phyloP scores from a whole-genome alignment of 2,797 vertebrate species.

The Mastacembelus armatus region DNA sequence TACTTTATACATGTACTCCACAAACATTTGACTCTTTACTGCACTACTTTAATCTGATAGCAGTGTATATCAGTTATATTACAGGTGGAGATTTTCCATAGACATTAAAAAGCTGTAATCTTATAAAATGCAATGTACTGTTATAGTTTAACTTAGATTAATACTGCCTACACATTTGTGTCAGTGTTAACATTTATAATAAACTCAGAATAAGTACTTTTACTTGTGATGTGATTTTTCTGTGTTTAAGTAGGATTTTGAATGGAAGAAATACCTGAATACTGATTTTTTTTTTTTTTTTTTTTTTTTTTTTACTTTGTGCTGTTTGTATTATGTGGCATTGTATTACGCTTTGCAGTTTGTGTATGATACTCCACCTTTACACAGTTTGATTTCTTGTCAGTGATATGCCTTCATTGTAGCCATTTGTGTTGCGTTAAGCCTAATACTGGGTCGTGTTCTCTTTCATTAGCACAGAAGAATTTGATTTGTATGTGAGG shows the following conservation, averaged over 20 bases:
- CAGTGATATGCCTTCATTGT: not conserved
- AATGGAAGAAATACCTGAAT: too few relatives aligned
- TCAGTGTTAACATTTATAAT: too few relatives aligned
- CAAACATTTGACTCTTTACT: not conserved
- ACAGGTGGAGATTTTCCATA: not conserved
- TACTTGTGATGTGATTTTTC: not conserved
- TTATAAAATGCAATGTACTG: not conserved
- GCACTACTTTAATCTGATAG: too few relatives aligned
- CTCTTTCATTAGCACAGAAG: slow-evolving; percentile 46
- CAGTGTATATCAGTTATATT: not conserved
- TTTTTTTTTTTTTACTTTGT: too few relatives aligned
- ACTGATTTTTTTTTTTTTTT: too few relatives aligned
- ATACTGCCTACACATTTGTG: too few relatives aligned
- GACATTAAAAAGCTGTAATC: not conserved
- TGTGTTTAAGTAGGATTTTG: too few relatives aligned
- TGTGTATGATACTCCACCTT: too few relatives aligned
- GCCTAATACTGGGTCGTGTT: not conserved
- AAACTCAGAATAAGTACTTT: not conserved
- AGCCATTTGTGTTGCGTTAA: not conserved
- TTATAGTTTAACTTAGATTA: not conserved
- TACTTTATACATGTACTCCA: not conserved
- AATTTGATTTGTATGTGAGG: slow-evolving; percentile 77
- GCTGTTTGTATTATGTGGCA: too few relatives aligned
- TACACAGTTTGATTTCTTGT: not conserved
- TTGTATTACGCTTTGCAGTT: too few relatives aligned